phyloP scores from a whole-genome alignment of 2,888 invertebrate genomes.

The Tetropium fuscum region DNA sequence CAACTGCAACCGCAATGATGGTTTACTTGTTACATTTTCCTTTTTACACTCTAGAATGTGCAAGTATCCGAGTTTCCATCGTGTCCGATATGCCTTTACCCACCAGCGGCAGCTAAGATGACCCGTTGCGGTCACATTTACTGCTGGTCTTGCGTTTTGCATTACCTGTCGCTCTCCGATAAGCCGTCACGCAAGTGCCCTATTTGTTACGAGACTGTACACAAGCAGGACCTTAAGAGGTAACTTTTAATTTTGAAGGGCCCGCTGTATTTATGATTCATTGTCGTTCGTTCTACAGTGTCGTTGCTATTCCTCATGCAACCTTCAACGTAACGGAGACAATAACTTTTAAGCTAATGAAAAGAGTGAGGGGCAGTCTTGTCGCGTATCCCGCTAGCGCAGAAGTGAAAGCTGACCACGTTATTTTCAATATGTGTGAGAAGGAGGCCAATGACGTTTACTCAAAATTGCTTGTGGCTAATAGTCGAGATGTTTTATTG shows the following conservation, averaged over 20 bases:
- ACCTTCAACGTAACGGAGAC: slow-evolving; percentile 73
- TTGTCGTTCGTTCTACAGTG: too few relatives aligned
- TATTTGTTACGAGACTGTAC: slow-evolving; percentile 88
- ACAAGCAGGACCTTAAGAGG: slow-evolving; percentile 87
- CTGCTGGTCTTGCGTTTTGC: slow-evolving; percentile 96
- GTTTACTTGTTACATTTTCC: neutral
- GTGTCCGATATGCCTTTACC: slow-evolving; percentile 94
- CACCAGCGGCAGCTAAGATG: slow-evolving; percentile 90
- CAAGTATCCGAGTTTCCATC: slow-evolving; percentile 76
- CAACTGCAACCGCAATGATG: too few relatives aligned
- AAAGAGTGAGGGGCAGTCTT: slow-evolving; percentile 70
- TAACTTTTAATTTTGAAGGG: slow-evolving; percentile 62
- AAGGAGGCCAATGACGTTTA: slow-evolving; percentile 70
- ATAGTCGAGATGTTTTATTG: slow-evolving; percentile 74
- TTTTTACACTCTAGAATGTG: slow-evolving; percentile 67
- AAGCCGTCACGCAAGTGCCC: slow-evolving; percentile 89
- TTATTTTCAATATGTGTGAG: slow-evolving; percentile 67
- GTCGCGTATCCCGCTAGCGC: slow-evolving; percentile 69
- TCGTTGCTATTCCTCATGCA: slow-evolving; percentile 69
- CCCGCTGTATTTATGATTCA: too few relatives aligned
- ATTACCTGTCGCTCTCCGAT: slow-evolving; percentile 90
- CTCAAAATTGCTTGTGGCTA: slow-evolving; percentile 84
- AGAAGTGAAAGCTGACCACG: slow-evolving; percentile 53
- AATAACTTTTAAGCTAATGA: slow-evolving; percentile 86
- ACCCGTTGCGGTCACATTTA: slow-evolving; percentile 96